phyloP scores from a whole-genome alignment of 1,140 invertebrate genomes.

The Bombus sibiricus region DNA sequence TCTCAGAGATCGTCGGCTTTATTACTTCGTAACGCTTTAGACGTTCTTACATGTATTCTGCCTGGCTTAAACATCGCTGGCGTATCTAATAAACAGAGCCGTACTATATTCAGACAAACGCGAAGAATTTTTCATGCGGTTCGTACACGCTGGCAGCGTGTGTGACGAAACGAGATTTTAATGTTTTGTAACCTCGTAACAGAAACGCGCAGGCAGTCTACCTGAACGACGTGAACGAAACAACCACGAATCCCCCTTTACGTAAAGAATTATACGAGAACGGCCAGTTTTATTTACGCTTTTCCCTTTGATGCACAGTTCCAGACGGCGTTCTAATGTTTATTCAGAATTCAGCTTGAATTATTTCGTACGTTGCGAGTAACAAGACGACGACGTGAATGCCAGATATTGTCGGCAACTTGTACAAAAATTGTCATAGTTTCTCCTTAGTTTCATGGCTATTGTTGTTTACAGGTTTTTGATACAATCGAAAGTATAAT shows the following conservation, averaged over 20 bases:
- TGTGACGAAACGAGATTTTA: neutral
- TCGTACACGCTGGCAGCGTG: too few relatives aligned
- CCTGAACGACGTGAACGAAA: neutral
- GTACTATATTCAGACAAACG: neutral
- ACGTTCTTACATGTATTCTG: neutral
- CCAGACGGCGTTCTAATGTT: neutral
- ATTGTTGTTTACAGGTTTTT: neutral
- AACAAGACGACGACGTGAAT: neutral
- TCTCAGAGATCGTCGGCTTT: neutral
- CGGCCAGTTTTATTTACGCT: neutral
- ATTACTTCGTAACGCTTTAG: neutral
- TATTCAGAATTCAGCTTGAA: conserved; percentile 19
- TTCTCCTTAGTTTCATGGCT: neutral
- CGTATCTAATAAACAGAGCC: neutral
- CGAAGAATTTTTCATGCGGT: neutral
- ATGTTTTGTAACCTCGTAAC: neutral
- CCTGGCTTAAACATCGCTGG: neutral
- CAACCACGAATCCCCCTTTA: neutral
- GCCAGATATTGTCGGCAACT: neutral
- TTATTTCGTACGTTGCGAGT: conserved; percentile 11
- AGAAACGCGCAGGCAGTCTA: neutral
- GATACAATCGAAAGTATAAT: too few relatives aligned
- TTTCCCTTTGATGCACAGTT: neutral
- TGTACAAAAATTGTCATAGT: conserved; percentile 7
- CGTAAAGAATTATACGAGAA: conserved; percentile 4